Evolutionary conservation across 1,140 invertebrate species (phyloP), one percentile per base, ranked within the genome.

Genomic region (Halesus radiatus): DNA sequence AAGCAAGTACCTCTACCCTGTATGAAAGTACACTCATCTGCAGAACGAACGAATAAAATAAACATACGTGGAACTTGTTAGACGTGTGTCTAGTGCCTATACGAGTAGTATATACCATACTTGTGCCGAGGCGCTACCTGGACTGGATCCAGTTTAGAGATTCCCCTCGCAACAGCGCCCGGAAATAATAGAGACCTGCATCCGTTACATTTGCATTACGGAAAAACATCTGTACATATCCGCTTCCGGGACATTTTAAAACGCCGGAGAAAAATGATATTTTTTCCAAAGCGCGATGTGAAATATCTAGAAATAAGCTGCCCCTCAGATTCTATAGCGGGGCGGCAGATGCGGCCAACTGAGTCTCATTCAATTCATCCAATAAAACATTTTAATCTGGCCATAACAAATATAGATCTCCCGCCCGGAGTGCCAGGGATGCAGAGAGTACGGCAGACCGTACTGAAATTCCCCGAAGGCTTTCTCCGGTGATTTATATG

Each of bases 401-500:
- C 22, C 45, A 26, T 62, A 78, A 76, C 52, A 56, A 54, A 68
- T 68, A 66, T 53, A 78, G 29, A 60, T 20, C 32, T 56, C 18
- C 26, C 50, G n/a, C 0, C 20, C 7, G 66, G 45, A 78, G 18
- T 45, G 10, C 37, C 37, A 45, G 37, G 37, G 37, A 45, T 45
- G 37, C 37, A 45, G 37, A 32, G 56, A 18, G 8, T 32, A 50
- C 32, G 23, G 60, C n/a, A 10, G 37, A 56, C 29, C 76, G 50
- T 64, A 66, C 50, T 26, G 26, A 62, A 50, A 54, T 66, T 78
- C 62, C 58, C 58, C 8, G 29, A 22, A 64, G 62, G 58, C 60
- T 26, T 32, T 66, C 50, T 78, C 10, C 6, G 29, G 79, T 80
- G 79, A 80, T 80, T 80, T 80, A 80, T 80, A 15, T 52, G 60